Conservation (phyloP, 2,888 invertebrate genomes). For the Scrobipalpa atriplicella region DNA sequence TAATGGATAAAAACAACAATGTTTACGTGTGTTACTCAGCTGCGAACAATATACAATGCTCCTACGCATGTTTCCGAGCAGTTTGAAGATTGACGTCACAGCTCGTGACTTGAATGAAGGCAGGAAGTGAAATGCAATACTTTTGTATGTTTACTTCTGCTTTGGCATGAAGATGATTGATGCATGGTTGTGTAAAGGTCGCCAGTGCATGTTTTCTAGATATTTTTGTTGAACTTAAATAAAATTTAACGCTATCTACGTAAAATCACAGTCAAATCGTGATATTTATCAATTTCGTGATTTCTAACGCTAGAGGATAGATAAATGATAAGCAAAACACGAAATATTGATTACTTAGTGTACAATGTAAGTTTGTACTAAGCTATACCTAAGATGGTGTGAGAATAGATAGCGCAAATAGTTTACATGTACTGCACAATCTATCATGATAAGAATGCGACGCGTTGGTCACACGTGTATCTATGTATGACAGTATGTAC, state of each 20-base stretch:
- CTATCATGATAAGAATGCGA: slow-evolving; percentile 27
- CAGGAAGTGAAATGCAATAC: neutral
- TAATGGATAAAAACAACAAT: neutral
- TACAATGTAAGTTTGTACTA: neutral
- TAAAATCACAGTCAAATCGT: neutral
- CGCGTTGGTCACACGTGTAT: neutral
- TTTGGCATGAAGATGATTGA: slow-evolving; percentile 1
- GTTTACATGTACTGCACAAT: slow-evolving; percentile 3
- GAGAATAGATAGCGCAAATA: slow-evolving; percentile 4
- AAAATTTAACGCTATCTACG: no score
- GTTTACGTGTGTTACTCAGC: neutral
- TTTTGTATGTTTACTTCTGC: neutral
- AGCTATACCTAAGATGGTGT: neutral
- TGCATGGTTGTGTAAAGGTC: neutral
- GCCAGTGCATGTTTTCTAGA: no score
- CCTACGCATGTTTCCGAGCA: slow-evolving; percentile 1
- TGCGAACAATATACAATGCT: neutral
- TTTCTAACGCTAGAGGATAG: neutral
- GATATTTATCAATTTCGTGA: neutral
- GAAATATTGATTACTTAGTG: neutral
- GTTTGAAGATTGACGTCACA: neutral
- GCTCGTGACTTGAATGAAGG: slow-evolving; percentile 1
- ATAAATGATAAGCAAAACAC: slow-evolving; percentile 1
- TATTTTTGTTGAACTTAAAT: no score
- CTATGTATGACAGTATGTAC: no score